Conservation (phyloP, 2,797 vertebrate species). For the Craterocephalus amniculus region DNA sequence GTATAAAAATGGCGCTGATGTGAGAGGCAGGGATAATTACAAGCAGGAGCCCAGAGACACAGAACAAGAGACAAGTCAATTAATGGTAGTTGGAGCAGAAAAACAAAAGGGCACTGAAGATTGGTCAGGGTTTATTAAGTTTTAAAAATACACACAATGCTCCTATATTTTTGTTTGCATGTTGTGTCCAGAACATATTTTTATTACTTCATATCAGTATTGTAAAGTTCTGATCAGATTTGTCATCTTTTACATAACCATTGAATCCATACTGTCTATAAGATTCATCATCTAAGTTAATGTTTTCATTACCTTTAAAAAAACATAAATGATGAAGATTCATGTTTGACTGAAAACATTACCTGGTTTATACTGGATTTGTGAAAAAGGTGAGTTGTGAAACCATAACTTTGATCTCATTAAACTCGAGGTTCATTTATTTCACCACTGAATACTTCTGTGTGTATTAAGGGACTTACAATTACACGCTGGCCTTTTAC, state of each 20-base stretch:
- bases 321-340: not conserved
- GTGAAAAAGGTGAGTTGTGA: not conserved
- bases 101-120: not conserved
- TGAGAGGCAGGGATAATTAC: conserved; percentile 36
- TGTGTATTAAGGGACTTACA: not conserved
- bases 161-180: too few species aligned
- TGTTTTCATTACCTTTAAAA: not conserved
- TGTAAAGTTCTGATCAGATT: not conserved
- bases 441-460: not conserved
- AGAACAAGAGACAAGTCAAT: conserved; percentile 14
- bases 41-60: conserved; percentile 4
- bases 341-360: not conserved
- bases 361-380: not conserved
- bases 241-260: not conserved
- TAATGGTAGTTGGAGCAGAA: conserved; percentile 19
- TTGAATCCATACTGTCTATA: not conserved
- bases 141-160: not conserved
- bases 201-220: too few species aligned
- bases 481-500: not conserved
- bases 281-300: not conserved
- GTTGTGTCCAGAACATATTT: conserved; percentile 1
- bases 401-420: conserved; percentile 2
- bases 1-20: conserved; percentile 17
- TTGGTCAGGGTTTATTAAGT: not conserved
- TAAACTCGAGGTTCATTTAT: conserved; percentile 14